These are phyloP conservation scores for Dipodomys stephensi DNA, from an alignment of 2,113 vertebrate genomes.

Conservation along the genomic window DNA sequence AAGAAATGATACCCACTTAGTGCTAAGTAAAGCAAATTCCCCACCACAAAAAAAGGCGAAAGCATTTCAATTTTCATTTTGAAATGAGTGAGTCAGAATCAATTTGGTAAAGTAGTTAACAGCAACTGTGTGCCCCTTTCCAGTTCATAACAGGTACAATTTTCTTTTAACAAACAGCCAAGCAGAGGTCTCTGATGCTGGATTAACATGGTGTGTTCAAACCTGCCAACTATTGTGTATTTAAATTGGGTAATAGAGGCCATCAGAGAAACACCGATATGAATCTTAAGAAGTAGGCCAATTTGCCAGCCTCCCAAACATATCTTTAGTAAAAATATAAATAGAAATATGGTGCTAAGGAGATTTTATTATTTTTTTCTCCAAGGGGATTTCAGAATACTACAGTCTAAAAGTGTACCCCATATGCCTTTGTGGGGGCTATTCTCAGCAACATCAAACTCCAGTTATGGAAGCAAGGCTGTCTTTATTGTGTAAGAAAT, in stretches of 20 bases:
- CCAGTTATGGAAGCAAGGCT: conserved; percentile 4
- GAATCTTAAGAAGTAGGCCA: conserved; percentile 83
- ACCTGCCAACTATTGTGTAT: conserved; percentile 82
- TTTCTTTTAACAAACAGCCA: conserved; percentile 88
- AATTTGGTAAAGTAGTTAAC: conserved; percentile 86
- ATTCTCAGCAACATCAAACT: not conserved
- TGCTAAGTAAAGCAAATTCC: conserved; percentile 87
- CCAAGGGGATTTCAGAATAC: conserved; percentile 57
- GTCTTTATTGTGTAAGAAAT: conserved; percentile 40
- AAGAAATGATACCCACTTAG: conserved; percentile 89
- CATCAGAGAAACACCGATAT: conserved; percentile 75
- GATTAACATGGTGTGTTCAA: conserved; percentile 83
- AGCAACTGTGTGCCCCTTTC: conserved; percentile 80
- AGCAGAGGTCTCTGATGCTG: conserved; percentile 80
- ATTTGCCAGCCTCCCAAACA: conserved; percentile 76
- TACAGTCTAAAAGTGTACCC: conserved; percentile 41
- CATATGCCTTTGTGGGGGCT: not conserved
- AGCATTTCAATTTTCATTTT: conserved; percentile 87
- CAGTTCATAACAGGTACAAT: conserved; percentile 87
- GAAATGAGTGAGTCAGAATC: conserved; percentile 86
- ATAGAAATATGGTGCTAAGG: conserved; percentile 59
- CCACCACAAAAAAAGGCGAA: conserved; percentile 81
- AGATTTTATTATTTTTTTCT: conserved; percentile 22
- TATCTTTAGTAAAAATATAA: conserved; percentile 64
- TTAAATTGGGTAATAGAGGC: conserved; percentile 85